phyloP scores from a whole-genome alignment of 1,140 invertebrate genomes.

The Zelostemma sp. region DNA sequence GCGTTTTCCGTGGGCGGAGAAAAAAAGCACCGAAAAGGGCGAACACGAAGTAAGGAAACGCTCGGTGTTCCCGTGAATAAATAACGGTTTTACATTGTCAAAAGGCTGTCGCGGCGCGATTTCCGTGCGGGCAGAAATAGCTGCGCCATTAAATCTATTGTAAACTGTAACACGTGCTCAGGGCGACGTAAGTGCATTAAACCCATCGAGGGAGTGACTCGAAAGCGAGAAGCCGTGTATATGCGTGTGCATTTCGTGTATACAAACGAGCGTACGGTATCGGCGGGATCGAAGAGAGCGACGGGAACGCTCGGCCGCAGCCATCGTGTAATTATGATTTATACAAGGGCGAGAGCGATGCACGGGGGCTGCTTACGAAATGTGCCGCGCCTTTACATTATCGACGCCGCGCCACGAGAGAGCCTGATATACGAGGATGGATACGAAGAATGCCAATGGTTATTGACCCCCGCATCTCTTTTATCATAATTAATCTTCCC shows the following conservation, averaged over 20 bases:
- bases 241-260: slow-evolving; percentile 17
- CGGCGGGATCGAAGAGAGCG: slow-evolving; percentile 14
- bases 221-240: slow-evolving; percentile 13
- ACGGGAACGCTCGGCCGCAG: slow-evolving; percentile 13
- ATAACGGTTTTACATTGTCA: slow-evolving; percentile 22
- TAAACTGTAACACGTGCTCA: slow-evolving; percentile 21
- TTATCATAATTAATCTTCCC: too few relatives aligned
- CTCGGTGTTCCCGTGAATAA: too few relatives aligned
- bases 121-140: slow-evolving; percentile 7
- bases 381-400: slow-evolving; percentile 33
- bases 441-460: not conserved
- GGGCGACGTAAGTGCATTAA: slow-evolving; percentile 31
- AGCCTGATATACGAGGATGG: slow-evolving; percentile 16
- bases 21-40: slow-evolving; percentile 31
- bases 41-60: too few relatives aligned
- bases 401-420: slow-evolving; percentile 23
- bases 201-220: slow-evolving; percentile 32
- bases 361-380: slow-evolving; percentile 43
- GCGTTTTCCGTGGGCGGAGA: slow-evolving; percentile 41
- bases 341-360: slow-evolving; percentile 30
- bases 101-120: slow-evolving; percentile 28
- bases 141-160: slow-evolving; percentile 21
- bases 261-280: slow-evolving; percentile 12
- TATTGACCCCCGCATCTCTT: not conserved
- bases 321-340: slow-evolving; percentile 43